Percentiles rank a stretch among this genome's conserved stretches.
These are phyloP conservation scores for Archocentrus centrarchus DNA, from an alignment of 2,113 vertebrate species.

Conservation along the genomic window DNA sequence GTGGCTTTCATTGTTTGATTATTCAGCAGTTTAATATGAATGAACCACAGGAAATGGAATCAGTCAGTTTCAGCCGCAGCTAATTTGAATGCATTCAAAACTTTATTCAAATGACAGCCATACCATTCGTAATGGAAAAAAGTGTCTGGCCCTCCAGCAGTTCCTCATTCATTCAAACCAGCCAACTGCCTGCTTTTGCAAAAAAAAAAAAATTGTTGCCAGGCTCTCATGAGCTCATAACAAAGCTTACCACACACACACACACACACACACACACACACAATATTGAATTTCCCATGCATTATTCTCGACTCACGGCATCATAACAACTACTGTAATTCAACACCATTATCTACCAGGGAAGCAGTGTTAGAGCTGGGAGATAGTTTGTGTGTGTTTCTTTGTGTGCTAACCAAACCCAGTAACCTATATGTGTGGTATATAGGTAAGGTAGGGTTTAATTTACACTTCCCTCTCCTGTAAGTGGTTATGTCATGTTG, in stretches of 20 bases:
- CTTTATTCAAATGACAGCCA: constrained; percentile 29
- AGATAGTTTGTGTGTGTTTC: neutral
- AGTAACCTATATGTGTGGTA: constrained; percentile 16
- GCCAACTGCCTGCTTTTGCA: constrained; percentile 3
- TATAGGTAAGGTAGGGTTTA: constrained; percentile 15
- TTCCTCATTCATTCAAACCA: constrained; percentile 7
- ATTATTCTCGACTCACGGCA: constrained; percentile 28
- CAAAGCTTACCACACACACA: constrained; percentile 5
- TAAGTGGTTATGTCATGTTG: neutral
- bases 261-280: constrained; percentile 8
- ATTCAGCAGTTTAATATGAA: constrained; percentile 7
- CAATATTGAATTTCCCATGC: constrained; percentile 41
- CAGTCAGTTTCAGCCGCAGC: constrained; percentile 1
- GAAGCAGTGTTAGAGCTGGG: neutral
- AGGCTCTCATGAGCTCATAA: neutral
- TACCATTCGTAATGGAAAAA: constrained; percentile 2
- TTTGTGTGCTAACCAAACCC: neutral
- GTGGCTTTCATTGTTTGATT: constrained; percentile 1
- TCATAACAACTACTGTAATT: constrained; percentile 43
- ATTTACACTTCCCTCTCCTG: constrained; percentile 32
- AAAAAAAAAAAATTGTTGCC: neutral
- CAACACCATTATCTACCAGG: constrained; percentile 35
- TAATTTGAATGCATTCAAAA: constrained; percentile 21
- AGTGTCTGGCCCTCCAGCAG: constrained; percentile 19
- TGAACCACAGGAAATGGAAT: neutral